Evolutionary conservation across 2,888 invertebrate genomes (phyloP), one percentile per base, ranked within the genome.

Genomic region (Blastobasis lacticolella): DNA sequence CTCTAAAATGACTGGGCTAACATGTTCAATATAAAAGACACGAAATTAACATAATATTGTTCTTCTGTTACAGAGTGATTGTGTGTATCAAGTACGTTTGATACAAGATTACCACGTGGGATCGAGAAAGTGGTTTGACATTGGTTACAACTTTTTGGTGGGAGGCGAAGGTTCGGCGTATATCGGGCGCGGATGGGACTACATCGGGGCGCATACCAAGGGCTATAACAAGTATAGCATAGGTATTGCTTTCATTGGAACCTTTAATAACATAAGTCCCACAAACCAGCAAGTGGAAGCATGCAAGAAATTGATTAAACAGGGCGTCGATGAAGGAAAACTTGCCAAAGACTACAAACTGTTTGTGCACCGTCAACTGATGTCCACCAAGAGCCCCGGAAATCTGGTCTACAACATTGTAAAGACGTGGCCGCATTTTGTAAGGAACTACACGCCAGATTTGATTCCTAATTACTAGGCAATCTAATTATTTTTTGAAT

Each of bases 81-180:
- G 93, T 57, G 88, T 90, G 2, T 83, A 90, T 6, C 85, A 88
- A 1, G 91, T 92, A 2, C 89, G 92, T 9, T 71, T 84, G 37
- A 90, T 93, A 48, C 94, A 94, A 73, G 89, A 82, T 37, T 93
- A 88, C 62, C 94, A 95, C 71, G 92, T 95, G 41, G 93, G 93
- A 51, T 85, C 87, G 0, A 68, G 71, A n/a, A 64, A 82, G 0
- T 93, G 92, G 89, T 88, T 56, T 44, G 95, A 95, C 67, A 94
- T 94, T 37, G 92, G 88, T 0, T 95, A 94, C 71, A 95, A 94
- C 69, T 96, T 94, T 62, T 76, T 95, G 3, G 90, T 95, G 3
- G 95, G 94, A 0, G 94, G 94, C 5, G 94, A 95, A 67, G 95
- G 94, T 0, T 88, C 90, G 6, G 92, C 91, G 0, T 95, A 94